A percentile compares a stretch with the other conserved stretches of the same genome.
These are phyloP conservation scores for Geotrypetes seraphini DNA, from an alignment of 2,797 vertebrate species.

Conservation along the genomic window DNA sequence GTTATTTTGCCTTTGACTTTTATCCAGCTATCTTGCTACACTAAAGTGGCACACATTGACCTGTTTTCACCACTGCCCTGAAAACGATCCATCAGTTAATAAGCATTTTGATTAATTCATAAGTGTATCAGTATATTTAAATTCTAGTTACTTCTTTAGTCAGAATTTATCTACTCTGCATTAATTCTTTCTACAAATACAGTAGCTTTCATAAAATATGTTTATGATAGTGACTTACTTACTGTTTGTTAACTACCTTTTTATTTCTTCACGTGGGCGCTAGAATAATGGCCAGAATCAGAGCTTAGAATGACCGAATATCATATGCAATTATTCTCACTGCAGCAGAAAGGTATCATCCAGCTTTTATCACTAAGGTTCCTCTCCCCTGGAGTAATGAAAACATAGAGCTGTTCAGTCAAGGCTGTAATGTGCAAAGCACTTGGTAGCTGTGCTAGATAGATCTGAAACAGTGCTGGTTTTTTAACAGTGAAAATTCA, in stretches of 20 bases:
- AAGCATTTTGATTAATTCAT: constrained; percentile 1
- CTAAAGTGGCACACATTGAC: constrained; percentile 2
- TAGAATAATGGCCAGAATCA: background rate
- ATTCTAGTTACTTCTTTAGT: background rate
- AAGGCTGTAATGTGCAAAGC: too few species aligned
- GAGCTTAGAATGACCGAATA: background rate
- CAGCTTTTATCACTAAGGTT: too few species aligned
- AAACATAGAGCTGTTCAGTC: too few species aligned
- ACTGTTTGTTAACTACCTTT: background rate
- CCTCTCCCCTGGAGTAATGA: too few species aligned
- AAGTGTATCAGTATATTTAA: background rate
- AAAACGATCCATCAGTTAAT: background rate
- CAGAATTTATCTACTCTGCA: background rate
- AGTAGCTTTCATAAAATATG: background rate
- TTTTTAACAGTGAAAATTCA: too few species aligned
- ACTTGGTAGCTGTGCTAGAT: too few species aligned
- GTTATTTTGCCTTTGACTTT: too few species aligned
- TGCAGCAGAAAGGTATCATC: too few species aligned
- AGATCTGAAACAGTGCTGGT: too few species aligned
- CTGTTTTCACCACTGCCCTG: constrained; percentile 8
- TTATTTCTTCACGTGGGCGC: background rate
- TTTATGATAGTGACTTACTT: accelerated
- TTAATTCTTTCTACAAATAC: constrained; percentile 1
- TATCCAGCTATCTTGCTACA: background rate
- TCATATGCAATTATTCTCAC: background rate